Conservation (phyloP, 2,888 invertebrate genomes). For the Zootermopsis nevadensis region DNA sequence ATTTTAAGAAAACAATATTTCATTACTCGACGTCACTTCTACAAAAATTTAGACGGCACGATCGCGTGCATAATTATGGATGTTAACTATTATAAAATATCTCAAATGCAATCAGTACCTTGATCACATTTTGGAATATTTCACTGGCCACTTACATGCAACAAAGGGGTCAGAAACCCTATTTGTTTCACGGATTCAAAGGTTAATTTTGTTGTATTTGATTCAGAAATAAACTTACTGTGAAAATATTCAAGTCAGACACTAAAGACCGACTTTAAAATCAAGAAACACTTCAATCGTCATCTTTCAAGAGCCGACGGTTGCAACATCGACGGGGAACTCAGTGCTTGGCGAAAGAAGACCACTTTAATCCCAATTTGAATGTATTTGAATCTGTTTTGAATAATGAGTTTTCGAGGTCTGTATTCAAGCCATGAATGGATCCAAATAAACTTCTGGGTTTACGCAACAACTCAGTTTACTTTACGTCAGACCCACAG, state of each 20-base stretch:
- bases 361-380: constrained; percentile 16
- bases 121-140: no score
- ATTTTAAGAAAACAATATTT: no score
- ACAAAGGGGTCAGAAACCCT: no score
- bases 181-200: no score
- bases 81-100: no score
- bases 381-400: constrained; percentile 10
- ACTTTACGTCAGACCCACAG: constrained; percentile 1
- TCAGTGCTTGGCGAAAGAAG: not conserved
- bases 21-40: no score
- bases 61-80: no score
- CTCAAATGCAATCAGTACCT: no score
- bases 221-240: not conserved
- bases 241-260: not conserved
- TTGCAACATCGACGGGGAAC: not conserved
- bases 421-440: constrained; percentile 13
- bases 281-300: not conserved
- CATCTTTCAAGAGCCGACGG: not conserved
- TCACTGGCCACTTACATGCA: no score
- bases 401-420: constrained; percentile 13
- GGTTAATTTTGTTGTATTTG: no score
- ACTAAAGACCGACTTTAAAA: not conserved
- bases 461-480: constrained; percentile 5
- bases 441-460: not conserved
- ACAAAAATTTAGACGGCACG: no score